These are phyloP conservation scores for Catocala fraxini DNA, from an alignment of 2,888 invertebrate genomes.

Conservation along the genomic window DNA sequence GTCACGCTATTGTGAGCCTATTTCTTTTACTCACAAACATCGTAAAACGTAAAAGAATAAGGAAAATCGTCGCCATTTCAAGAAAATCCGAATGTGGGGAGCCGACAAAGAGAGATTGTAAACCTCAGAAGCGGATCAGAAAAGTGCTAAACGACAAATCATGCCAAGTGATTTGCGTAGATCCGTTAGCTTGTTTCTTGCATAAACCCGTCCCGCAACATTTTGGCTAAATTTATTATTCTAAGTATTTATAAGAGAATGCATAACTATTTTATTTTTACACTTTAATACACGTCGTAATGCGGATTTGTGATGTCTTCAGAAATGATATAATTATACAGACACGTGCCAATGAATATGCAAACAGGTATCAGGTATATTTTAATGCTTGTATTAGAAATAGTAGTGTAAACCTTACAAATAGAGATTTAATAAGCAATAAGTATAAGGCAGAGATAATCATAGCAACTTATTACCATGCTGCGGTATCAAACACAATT, in stretches of 20 bases:
- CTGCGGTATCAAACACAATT: too few species aligned
- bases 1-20: too few species aligned
- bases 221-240: conserved; percentile 27
- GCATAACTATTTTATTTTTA: conserved; percentile 7
- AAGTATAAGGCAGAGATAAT: too few species aligned
- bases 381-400: too few species aligned
- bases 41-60: background rate
- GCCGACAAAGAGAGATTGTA: conserved; percentile 9
- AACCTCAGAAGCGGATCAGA: conserved; percentile 37
- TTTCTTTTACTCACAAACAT: background rate
- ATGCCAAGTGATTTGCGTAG: conserved; percentile 42
- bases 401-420: too few species aligned
- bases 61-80: background rate
- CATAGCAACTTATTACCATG: too few species aligned
- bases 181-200: conserved; percentile 40
- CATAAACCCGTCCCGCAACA: conserved; percentile 32
- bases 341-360: background rate
- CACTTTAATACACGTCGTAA: background rate
- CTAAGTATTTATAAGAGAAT: conserved; percentile 13
- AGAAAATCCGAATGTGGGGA: conserved; percentile 3
- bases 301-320: background rate
- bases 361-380: too few species aligned
- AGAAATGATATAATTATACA: background rate
- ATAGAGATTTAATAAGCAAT: too few species aligned
- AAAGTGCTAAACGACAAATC: conserved; percentile 56